Base-by-base conservation (phyloP, 53 echinoderm and acorn worm species). In the Holothuria scabra region DNA sequence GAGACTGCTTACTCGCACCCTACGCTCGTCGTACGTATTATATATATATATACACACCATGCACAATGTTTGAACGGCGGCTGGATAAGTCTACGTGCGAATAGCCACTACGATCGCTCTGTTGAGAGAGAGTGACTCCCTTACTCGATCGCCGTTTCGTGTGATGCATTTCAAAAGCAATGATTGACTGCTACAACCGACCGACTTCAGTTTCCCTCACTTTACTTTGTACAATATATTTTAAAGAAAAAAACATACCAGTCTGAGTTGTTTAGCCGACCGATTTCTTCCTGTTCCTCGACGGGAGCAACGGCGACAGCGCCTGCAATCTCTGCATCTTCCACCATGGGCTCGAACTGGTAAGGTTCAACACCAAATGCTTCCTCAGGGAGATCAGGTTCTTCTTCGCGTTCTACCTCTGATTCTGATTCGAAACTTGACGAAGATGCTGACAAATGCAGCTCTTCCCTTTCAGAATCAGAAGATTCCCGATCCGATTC, bases 391-490 rank as follows among this genome's bases (percentile, higher is more conserved):
- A 64, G 64, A 21, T 64, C 0, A 64, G 28, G 64, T 64, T 64
- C 64, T 30, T 64, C 64, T 20, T 64, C 64, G 28, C 25, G 25
- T 64, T 64, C 28, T 25, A 14, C 3, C 25, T 14, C 64, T 64
- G 64, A 64, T 64, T 64, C 64, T 1, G 25, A 5, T 64, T 64
- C 28, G 9, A 64, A 64, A 64, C 28, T 64, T 26, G 64, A 64
- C 26, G 28, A 64, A 8, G 64, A 64, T 64, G 64, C 64, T 10
- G 64, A 64, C 28, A 64, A 64, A 64, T 64, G 64, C 12, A 64
- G 12, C 4, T 64, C 64, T 64, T 64, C 64, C 30, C 64, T 64
- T 64, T 64, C 64, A 14, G 64, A 64, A 64, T 64, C 64, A 64
- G 28, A 64, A 64, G 64, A 30, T 64, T 64, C 64, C 25, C 28